These are phyloP conservation scores for Chamaea fasciata DNA, from an alignment of 2,113 vertebrate species.

Conservation along the genomic window DNA sequence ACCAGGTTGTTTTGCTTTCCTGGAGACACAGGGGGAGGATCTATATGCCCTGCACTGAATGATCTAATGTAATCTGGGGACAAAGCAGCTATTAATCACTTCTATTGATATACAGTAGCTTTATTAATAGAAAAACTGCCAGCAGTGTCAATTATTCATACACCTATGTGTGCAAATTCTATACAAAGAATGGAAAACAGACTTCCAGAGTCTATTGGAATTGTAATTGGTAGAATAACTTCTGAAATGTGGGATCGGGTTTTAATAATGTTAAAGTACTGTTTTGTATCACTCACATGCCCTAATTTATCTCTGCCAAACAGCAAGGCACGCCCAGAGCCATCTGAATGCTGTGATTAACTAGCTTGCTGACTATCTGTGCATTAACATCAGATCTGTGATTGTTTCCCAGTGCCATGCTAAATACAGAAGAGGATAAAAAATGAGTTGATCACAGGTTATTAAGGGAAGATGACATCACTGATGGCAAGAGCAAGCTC, in stretches of 20 bases:
- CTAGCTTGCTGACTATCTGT: neutral
- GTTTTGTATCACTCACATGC: neutral
- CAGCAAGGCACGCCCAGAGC: neutral
- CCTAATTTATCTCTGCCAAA: constrained; percentile 47
- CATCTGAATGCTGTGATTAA: constrained; percentile 12
- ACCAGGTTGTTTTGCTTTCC: neutral
- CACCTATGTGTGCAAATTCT: neutral
- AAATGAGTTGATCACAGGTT: neutral
- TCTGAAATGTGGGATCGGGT: constrained; percentile 18
- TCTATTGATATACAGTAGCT: constrained; percentile 1
- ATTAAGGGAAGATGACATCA: neutral
- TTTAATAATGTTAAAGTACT: constrained; percentile 33
- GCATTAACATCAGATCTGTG: neutral
- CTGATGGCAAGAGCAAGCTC: neutral
- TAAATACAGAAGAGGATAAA: neutral
- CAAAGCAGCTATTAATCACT: constrained; percentile 40
- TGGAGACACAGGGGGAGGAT: neutral
- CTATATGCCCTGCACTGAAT: neutral
- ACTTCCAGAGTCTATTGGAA: neutral
- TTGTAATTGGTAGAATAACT: neutral
- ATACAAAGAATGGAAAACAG: constrained; percentile 7
- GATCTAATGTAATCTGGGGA: neutral
- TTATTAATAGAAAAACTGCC: neutral
- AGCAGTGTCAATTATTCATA: neutral
- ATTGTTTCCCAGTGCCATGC: neutral